These are phyloP conservation scores for Ascaphus truei DNA, from an alignment of 2,113 vertebrate genomes.

Conservation along the genomic window DNA sequence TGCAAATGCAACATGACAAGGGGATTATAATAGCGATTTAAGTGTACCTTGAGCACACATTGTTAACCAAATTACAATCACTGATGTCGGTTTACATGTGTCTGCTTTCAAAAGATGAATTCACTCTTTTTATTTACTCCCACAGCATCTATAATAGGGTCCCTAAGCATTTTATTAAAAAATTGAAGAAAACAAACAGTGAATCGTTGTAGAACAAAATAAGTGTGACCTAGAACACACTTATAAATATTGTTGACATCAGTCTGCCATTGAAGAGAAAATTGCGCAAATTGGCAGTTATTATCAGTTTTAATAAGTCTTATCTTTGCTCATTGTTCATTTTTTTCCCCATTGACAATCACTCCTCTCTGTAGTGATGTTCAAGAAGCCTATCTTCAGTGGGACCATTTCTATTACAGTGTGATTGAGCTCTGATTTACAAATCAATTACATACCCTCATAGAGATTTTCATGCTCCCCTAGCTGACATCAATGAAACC, in stretches of 20 bases:
- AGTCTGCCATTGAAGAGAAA: conserved; percentile 50
- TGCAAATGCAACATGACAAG: conserved; percentile 50
- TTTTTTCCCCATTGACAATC: conserved; percentile 39
- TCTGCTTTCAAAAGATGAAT: conserved; percentile 55
- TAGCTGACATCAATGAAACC: conserved; percentile 65
- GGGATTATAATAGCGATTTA: conserved; percentile 46
- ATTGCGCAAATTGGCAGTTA: conserved; percentile 53
- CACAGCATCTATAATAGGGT: conserved; percentile 50
- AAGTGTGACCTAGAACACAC: conserved; percentile 43
- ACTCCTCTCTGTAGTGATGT: conserved; percentile 45
- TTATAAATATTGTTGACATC: conserved; percentile 52
- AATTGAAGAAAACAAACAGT: conserved; percentile 52
- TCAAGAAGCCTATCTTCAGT: conserved; percentile 61
- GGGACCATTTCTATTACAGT: conserved; percentile 69
- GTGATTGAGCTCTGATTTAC: conserved; percentile 72
- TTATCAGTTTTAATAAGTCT: conserved; percentile 60
- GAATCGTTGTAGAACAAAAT: conserved; percentile 43
- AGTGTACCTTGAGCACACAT: conserved; percentile 46
- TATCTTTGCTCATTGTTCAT: conserved; percentile 42
- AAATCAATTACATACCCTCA: conserved; percentile 72
- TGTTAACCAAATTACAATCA: conserved; percentile 54
- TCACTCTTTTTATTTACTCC: conserved; percentile 55
- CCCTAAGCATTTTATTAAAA: conserved; percentile 57
- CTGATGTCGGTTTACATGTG: conserved; percentile 51
- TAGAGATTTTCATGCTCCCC: conserved; percentile 67